These are phyloP conservation scores for Dipodomys merriami DNA, from an alignment of 2,113 vertebrate species.

Conservation along the genomic window DNA sequence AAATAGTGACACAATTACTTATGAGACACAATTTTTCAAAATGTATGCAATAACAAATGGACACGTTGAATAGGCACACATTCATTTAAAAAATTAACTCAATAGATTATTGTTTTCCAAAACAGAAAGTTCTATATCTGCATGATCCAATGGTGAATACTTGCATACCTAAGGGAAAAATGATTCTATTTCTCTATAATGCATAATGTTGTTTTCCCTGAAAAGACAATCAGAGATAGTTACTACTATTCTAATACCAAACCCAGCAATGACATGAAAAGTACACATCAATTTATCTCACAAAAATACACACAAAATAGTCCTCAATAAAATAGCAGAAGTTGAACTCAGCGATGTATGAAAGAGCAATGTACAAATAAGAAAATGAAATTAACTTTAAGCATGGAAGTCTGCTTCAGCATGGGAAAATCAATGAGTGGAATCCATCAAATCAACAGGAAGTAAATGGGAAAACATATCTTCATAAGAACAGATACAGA, in stretches of 20 bases:
- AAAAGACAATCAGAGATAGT: not conserved
- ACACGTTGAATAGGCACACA: not conserved
- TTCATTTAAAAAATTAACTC: not conserved
- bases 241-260: not conserved
- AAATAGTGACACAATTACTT: not conserved
- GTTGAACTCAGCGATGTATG: not conserved
- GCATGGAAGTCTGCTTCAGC: not conserved
- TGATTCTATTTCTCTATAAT: not conserved
- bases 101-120: not conserved
- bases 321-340: not conserved
- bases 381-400: not conserved
- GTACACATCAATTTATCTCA: not conserved
- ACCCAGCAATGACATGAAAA: not conserved
- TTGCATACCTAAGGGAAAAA: not conserved
- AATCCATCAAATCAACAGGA: not conserved
- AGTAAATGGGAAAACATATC: not conserved
- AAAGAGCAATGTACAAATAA: not conserved
- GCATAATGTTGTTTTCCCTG: not conserved
- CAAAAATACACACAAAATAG: not conserved
- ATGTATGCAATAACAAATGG: not conserved
- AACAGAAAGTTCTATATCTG: not conserved
- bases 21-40: not conserved
- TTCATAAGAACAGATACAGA: too few species aligned
- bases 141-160: not conserved
- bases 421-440: not conserved